These are phyloP conservation scores for Sarotherodon lohbergeri DNA, from an alignment of 2,113 vertebrate genomes.

Conservation along the genomic window DNA sequence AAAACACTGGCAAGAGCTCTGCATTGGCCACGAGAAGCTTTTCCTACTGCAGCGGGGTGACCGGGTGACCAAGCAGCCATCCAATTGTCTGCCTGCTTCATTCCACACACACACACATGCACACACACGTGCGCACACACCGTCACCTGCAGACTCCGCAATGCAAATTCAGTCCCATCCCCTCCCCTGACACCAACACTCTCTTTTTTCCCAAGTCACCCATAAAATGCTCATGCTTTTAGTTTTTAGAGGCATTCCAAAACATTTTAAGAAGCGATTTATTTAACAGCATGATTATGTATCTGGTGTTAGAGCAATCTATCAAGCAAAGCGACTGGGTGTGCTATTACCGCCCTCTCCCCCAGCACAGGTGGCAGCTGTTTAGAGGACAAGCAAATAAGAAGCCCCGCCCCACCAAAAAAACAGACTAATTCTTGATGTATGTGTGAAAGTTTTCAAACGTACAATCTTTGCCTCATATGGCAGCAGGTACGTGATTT, in stretches of 20 bases:
- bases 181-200: not conserved
- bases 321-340: constrained; percentile 21
- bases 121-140: not conserved
- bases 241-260: constrained; percentile 49
- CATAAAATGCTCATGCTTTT: constrained; percentile 44
- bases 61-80: constrained; percentile 42
- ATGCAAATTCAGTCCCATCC: constrained; percentile 25
- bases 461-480: not conserved
- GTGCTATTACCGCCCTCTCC: constrained; percentile 24
- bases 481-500: constrained; percentile 13
- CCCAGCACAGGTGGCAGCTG: constrained; percentile 48
- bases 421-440: not conserved
- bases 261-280: constrained; percentile 53
- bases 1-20: constrained; percentile 42
- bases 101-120: not conserved
- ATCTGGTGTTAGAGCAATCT: constrained; percentile 18
- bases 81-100: constrained; percentile 7
- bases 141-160: not conserved
- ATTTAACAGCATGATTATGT: constrained; percentile 58
- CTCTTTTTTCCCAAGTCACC: constrained; percentile 16
- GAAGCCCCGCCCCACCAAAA: not conserved
- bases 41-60: constrained; percentile 40
- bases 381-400: not conserved
- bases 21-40: constrained; percentile 39
- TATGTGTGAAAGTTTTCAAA: constrained; percentile 10